phyloP scores from a whole-genome alignment of 2,113 vertebrate genomes.

The Sinocyclocheilus maitianheensis region DNA sequence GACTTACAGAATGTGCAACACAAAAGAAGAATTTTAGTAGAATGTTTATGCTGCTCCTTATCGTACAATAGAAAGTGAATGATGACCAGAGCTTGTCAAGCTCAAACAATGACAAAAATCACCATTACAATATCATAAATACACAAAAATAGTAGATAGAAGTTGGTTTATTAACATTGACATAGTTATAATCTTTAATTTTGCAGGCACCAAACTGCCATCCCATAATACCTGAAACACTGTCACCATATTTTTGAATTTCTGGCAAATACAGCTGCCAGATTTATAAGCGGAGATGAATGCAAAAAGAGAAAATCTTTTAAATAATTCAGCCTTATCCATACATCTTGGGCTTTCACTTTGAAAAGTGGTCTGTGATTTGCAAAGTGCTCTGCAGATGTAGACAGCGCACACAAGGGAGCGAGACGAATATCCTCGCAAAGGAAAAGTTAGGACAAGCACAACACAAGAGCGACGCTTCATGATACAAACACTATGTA shows the following conservation, averaged over 20 bases:
- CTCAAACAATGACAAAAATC: too few species aligned
- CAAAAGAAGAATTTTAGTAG: too few species aligned
- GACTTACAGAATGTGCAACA: too few species aligned
- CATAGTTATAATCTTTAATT: too few species aligned
- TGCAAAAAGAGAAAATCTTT: not conserved
- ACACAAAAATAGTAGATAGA: too few species aligned
- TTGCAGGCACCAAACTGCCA: too few species aligned
- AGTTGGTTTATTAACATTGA: too few species aligned
- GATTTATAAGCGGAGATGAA: not conserved
- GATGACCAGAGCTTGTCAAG: too few species aligned
- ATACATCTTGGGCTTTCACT: not conserved
- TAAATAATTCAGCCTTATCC: not conserved
- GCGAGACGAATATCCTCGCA: not conserved
- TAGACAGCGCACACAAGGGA: not conserved
- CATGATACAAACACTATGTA: not conserved
- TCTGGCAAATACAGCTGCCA: not conserved
- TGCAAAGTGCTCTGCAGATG: not conserved
- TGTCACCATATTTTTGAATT: not conserved
- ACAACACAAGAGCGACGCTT: not conserved
- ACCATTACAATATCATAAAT: too few species aligned
- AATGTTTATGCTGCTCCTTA: too few species aligned
- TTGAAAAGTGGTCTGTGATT: not conserved
- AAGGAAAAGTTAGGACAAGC: not conserved
- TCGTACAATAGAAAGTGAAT: too few species aligned
- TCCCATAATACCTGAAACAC: too few species aligned